Evolutionary conservation across 2,888 invertebrate genomes (phyloP), one percentile per base, ranked within the genome.

Genomic region (Hydrotaea diabolus): DNA sequence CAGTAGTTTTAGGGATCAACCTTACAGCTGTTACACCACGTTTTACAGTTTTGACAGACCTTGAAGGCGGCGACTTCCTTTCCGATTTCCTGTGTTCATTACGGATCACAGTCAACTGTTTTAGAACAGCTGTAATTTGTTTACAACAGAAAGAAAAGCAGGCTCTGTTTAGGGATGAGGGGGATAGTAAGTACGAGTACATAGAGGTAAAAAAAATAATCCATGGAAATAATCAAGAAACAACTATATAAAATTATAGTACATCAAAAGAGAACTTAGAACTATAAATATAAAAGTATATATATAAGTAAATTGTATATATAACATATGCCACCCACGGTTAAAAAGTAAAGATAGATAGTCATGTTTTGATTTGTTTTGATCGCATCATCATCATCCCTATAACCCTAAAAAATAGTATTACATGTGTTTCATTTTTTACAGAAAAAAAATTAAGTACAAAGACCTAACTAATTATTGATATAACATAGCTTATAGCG

Each of bases 261-360:
- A 55, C 26, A 55, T 77, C 36, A 23, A 49, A 15, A 46, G n/a
- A 46, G 21, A 69, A 21, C 72, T 80, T 85, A 79, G 23, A 17
- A 78, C 53, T 73, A 74, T 55, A 73, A 62, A 77, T 66, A 66
- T n/a, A 21, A 64, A 57, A 73, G 59, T 46, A 57, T 39, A 39
- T 64, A 66, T 39, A 66, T 39, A 59, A 59, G 31, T 11, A 74
- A 53, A 69, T 43, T 31, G 49, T 49, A 49, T 49, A 76, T 53
- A 69, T 26, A 77, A 76, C 59, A 77, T 85, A 85, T 82, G 85
- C 85, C 85, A 85, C 82, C 85, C 77, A 77, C 39, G 46, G n/a
- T 66, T 66, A 66, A 36, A 69, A 69, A 66, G 13, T 66, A 66
- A 43, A 43, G 69, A 23, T 43, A 69, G 5, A 39, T 17, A 36